Conservation (phyloP, 23 tunicate genomes). For the Oikopleura dioica region DNA sequence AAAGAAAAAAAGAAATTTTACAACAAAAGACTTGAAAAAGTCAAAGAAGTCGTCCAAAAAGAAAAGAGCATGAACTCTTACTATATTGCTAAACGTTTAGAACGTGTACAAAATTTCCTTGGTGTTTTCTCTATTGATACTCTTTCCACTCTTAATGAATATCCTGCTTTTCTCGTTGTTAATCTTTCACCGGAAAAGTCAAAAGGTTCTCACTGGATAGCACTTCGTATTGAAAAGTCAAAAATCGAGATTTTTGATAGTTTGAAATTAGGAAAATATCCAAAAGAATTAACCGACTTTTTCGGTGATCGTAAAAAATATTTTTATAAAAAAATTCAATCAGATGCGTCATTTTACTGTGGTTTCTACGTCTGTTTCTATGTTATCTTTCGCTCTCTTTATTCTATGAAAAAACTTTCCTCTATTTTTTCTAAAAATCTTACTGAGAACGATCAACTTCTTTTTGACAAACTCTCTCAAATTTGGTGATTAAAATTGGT, state of each 20-base stretch:
- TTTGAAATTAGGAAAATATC: too few relatives aligned
- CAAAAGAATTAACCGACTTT: too few relatives aligned
- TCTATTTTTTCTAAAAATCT: background rate
- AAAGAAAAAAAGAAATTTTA: too few relatives aligned
- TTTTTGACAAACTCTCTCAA: too few relatives aligned
- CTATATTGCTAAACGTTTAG: background rate
- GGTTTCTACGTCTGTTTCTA: background rate
- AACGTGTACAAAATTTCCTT: background rate
- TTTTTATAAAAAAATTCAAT: too few relatives aligned
- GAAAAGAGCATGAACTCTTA: background rate
- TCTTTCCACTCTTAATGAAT: background rate
- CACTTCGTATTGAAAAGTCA: background rate
- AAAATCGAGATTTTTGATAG: background rate
- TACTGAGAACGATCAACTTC: background rate
- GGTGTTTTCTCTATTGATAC: background rate
- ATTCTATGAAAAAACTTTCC: background rate
- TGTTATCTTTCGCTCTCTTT: background rate
- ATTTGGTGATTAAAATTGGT: too few relatives aligned
- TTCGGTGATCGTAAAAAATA: too few relatives aligned
- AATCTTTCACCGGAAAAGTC: background rate
- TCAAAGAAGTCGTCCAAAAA: background rate
- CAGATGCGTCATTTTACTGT: background rate
- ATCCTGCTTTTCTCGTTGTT: background rate
- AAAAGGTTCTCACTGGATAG: background rate
- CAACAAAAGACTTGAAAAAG: too few relatives aligned